Base-by-base conservation (phyloP, 2,797 vertebrate species). In the Babyrousa celebensis region DNA sequence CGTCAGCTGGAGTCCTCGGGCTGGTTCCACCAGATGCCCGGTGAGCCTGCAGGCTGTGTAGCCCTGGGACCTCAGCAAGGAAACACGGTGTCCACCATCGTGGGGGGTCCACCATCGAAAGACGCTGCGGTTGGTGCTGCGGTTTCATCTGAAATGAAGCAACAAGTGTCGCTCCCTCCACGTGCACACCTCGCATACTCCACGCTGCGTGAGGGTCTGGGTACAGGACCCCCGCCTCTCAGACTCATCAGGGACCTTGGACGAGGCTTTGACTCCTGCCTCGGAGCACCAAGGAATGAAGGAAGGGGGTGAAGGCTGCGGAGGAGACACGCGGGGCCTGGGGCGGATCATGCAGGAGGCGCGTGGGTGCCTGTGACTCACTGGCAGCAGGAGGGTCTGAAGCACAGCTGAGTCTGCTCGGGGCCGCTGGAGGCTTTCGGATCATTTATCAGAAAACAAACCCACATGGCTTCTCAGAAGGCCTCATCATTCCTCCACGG, bases 11-110 rank as follows among this genome's bases (percentile, higher is more conserved):
- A 5, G 16, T 60, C 18, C 5, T 15, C 48, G 20, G 5, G 25
- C 18, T 12, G 0, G 0, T 36, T 40, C 58, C 10, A 11, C 32
- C 4, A 0, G 77, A 1, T 18, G 1, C 12, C 5, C 1, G 0
- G 4, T 6, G 40, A 25, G 56, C 27, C 71, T 3, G 2, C n/a
- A 18, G n/a, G 9, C 9, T 1, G 0, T 0, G 52, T 8, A 63
- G 85, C 27, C 62, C 67, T 18, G 52, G 16, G 70, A 5, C 6
- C 32, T 15, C 54, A 40, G 1, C 16, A 5, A 48, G 40, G 2
- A 7, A 0, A 5, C 1, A 3, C 0, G 1, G 14, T 7, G 21
- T 54, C 21, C 12, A 1, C 1, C 5, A 17, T 14, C 14, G 3
- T 1, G 58, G 43, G 43, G 10, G 16, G 58, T 52, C 40, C n/a